Conservation (phyloP, 2,888 invertebrate genomes). For the Drosophila subquinaria region DNA sequence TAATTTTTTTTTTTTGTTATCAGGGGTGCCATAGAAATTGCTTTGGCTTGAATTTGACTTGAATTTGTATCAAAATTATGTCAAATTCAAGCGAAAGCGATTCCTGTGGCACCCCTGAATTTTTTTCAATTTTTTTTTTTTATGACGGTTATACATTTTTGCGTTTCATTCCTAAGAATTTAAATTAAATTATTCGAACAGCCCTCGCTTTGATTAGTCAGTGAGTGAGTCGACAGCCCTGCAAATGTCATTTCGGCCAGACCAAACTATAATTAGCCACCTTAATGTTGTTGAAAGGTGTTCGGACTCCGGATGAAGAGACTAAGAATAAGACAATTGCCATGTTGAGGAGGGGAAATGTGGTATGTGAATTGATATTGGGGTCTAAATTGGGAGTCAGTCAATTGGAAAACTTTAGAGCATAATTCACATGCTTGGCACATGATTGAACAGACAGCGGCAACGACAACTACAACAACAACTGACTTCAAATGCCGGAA, state of each 20-base stretch:
- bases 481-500: conserved; percentile 64
- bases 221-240: conserved; percentile 43
- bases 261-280: conserved; percentile 67
- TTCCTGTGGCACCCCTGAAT: no score
- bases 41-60: no score
- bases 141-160: no score
- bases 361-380: conserved; percentile 7
- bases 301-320: conserved; percentile 25
- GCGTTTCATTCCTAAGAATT: no score
- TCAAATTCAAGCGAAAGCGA: no score
- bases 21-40: no score
- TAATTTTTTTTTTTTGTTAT: no score
- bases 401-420: conserved; percentile 63
- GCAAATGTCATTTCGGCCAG: conserved; percentile 67
- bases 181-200: conserved; percentile 1
- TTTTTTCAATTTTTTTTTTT: no score
- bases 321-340: conserved; percentile 7
- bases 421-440: conserved; percentile 69
- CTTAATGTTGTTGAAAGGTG: conserved; percentile 46
- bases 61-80: no score
- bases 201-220: conserved; percentile 35
- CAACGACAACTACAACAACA: conserved; percentile 1
- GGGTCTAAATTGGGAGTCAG: conserved; percentile 59
- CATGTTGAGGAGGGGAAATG: conserved; percentile 6
- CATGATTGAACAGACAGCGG: conserved; percentile 48